phyloP scores from a whole-genome alignment of 2,888 invertebrate genomes.

The Pristionchus entomophagus region DNA sequence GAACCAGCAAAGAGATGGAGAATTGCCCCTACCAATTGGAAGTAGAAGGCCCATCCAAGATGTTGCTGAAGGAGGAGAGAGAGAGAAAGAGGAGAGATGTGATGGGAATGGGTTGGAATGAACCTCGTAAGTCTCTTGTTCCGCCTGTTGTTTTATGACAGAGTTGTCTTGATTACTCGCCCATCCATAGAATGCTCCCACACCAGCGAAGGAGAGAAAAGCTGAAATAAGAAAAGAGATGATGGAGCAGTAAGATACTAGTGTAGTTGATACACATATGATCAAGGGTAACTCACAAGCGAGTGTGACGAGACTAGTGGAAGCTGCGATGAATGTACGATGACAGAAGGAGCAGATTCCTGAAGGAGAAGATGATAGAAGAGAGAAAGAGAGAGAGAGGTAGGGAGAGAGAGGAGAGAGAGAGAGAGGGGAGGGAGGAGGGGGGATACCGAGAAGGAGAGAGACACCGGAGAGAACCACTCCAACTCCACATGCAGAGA shows the following conservation, averaged over 20 bases:
- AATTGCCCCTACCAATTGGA: slow-evolving; percentile 65
- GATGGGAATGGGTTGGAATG: not conserved
- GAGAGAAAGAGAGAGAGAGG: not conserved
- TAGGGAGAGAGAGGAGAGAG: too few relatives aligned
- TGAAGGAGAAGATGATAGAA: slow-evolving; percentile 52
- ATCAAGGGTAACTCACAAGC: slow-evolving; percentile 57
- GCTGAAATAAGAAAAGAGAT: slow-evolving; percentile 54
- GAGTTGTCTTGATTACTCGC: slow-evolving; percentile 75
- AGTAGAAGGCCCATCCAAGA: slow-evolving; percentile 74
- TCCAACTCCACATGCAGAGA: slow-evolving; percentile 66
- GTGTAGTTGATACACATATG: not conserved
- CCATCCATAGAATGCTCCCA: slow-evolving; percentile 69
- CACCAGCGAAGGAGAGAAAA: slow-evolving; percentile 63
- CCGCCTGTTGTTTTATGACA: slow-evolving; percentile 73
- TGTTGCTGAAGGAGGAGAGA: slow-evolving; percentile 65
- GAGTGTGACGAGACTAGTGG: slow-evolving; percentile 68
- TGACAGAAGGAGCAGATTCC: slow-evolving; percentile 66
- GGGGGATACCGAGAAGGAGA: slow-evolving; percentile 48
- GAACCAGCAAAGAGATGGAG: slow-evolving; percentile 67
- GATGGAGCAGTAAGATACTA: not conserved
- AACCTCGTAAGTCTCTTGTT: slow-evolving; percentile 70
- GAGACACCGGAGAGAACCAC: slow-evolving; percentile 61
- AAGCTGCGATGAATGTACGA: slow-evolving; percentile 62
- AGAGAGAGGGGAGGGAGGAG: not conserved
- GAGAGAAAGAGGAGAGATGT: not conserved